Base-by-base conservation (phyloP, 1,140 invertebrate species). In the Listronotus oregonensis region DNA sequence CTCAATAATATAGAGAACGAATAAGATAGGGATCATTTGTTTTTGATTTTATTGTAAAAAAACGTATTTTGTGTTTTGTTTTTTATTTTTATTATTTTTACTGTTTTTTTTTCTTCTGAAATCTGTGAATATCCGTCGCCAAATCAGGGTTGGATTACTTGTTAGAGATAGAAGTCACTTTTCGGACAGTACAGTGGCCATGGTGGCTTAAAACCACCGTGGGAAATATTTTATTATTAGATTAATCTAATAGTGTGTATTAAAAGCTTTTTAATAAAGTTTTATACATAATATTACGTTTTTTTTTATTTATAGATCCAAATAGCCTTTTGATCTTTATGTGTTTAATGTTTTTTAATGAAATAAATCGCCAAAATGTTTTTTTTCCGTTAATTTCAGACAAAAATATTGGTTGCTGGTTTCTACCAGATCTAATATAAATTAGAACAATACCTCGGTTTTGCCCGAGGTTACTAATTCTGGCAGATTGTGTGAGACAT, bases 181-280 rank as follows among this genome's bases (percentile, higher is more conserved):
- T 37, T 49, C 31, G 27, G 32, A 49, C 34, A 40, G 58, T 42
- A 32, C 60, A 54, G 43, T 56, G 11, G 34, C 34, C 62, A 56
- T 56, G 37, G 39, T 47, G 60, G 60, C 9, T 18, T 49, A 31
- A 12, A 14, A 37, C 59, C 59, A 44, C 49, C 57, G 50, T 61
- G 59, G n/a, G 15, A 21, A 42, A 43, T 61, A 59, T 66, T 66
- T 66, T 61, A 60, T 61, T 55, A 21, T 40, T 58, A 50, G 42
- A 15, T 47, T 58, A 57, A 52, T 56, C 14, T 27, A 15, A 43
- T 60, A 54, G 54, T 67, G 64, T 73, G 71, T 73, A 71, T 75
- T 73, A 66, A 70, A 73, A 73, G 64, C 66, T 73, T 74, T 64
- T 71, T 57, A 75, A 75, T 75, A 75, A 75, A 75, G 71, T 75